Base-by-base conservation (phyloP, 2,797 vertebrate species). In the Halcyon smyrnensis region DNA sequence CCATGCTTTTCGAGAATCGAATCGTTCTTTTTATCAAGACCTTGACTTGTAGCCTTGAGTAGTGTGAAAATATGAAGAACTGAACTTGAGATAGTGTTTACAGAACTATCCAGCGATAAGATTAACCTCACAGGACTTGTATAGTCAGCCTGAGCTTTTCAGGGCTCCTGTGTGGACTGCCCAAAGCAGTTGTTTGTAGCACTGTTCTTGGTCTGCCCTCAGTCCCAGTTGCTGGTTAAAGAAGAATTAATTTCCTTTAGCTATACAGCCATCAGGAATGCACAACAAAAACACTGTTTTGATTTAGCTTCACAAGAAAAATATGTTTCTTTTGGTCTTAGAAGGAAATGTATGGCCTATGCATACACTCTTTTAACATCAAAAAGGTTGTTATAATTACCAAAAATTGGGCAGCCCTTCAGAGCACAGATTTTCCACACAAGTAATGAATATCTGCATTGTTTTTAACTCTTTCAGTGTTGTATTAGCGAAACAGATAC, bases 261-360 rank as follows among this genome's bases (percentile, higher is more conserved):
- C 87, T 94, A 70, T 53, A 82, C 51, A 84, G 41, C 50, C 69
- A 83, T 82, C 3, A 17, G 84, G 89, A 95, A 85, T 88, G 71
- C 21, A 5, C 75, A 93, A 87, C 48, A 79, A 87, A 91, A 93
- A n/a, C 15, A 24, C 69, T 95, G 95, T 90, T 97, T 94, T 95
- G 93, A 97, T 97, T 95, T 95, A 95, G 57, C 92, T 93, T 92
- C 92, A 92, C 91, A 89, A 95, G 93, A 95, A 97, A 95, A 97
- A 96, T 95, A 91, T 95, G 93, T 94, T 95, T 95, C 93, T 94
- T 94, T 95, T 92, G 81, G 78, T 96, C 94, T 95, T 96, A 95
- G 93, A 96, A 95, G 92, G 92, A 95, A 95, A 97, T 77, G 57
- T 89, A 91, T 94, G 89, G 94, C 64, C 78, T 78, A 60, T 84